Percentiles rank a stretch among this genome's conserved stretches.
phyloP scores from a whole-genome alignment of 2,888 invertebrate species.

The Drosophila niveifrons region DNA sequence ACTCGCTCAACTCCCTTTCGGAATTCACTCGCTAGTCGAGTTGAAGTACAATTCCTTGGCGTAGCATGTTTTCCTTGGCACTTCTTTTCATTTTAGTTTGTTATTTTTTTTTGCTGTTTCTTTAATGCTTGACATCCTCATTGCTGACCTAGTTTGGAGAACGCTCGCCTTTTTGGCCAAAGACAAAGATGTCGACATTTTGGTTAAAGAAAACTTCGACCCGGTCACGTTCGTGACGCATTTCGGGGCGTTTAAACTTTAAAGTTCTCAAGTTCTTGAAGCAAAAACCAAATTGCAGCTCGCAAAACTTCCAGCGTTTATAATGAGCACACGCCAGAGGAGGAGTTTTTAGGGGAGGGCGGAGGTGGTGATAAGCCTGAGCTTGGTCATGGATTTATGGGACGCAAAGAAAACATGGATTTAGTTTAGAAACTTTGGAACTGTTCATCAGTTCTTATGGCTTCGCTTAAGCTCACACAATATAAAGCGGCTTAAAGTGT shows the following conservation, averaged over 20 bases:
- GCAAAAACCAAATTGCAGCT: conserved; percentile 50
- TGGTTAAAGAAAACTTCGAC: conserved; percentile 48
- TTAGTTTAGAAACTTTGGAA: conserved; percentile 35
- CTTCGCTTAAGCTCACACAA: conserved; percentile 19
- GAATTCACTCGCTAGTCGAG: conserved; percentile 17
- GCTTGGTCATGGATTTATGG: conserved; percentile 43
- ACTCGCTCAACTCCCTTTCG: conserved; percentile 18
- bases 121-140: conserved; percentile 48
- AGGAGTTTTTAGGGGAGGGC: background rate
- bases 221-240: conserved; percentile 58
- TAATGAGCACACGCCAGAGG: conserved; percentile 28
- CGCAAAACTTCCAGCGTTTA: conserved; percentile 39
- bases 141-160: conserved; percentile 66
- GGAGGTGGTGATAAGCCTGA: conserved; percentile 36
- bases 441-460: conserved; percentile 27
- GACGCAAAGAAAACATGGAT: conserved; percentile 27
- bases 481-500: conserved; percentile 12
- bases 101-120: conserved; percentile 10
- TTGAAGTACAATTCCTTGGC: conserved; percentile 50
- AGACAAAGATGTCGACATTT: conserved; percentile 43
- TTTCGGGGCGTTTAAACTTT: conserved; percentile 42
- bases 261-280: conserved; percentile 47
- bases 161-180: conserved; percentile 43
- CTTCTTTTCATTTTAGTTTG: conserved; percentile 17
- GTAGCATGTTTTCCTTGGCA: conserved; percentile 37